A percentile compares a stretch with the other conserved stretches of the same genome.
Evolutionary conservation across 1,140 invertebrate genomes (phyloP).

Genomic region (Cecropterus lyciades): DNA sequence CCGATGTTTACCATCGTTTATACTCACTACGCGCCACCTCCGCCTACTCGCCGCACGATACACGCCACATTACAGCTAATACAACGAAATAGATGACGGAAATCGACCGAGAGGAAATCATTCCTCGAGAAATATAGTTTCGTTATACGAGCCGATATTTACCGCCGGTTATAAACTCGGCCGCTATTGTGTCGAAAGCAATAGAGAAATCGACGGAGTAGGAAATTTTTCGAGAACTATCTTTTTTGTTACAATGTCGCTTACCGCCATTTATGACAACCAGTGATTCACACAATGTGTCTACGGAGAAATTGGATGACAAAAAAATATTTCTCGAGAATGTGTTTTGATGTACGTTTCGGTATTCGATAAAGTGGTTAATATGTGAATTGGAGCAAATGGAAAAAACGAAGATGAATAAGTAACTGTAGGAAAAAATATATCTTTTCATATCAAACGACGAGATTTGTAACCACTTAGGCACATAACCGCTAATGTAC

Average conservation of each 20-base stretch:
- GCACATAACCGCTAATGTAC: neutral
- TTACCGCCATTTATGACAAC: slow-evolving; percentile 30
- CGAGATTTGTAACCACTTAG: neutral
- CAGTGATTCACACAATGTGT: slow-evolving; percentile 30
- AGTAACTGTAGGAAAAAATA: slow-evolving; percentile 7
- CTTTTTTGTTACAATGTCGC: slow-evolving; percentile 33
- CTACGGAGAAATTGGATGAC: slow-evolving; percentile 20
- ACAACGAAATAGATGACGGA: slow-evolving; percentile 34
- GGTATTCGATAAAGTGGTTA: slow-evolving; percentile 11
- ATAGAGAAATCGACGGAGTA: slow-evolving; percentile 33
- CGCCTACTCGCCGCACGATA: slow-evolving; percentile 3
- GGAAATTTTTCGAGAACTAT: slow-evolving; percentile 35
- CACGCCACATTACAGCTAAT: slow-evolving; percentile 24
- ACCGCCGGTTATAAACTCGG: slow-evolving; percentile 33
- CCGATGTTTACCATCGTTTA: slow-evolving; percentile 33
- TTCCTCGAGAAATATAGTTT: slow-evolving; percentile 32
- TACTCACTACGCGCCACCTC: slow-evolving; percentile 16
- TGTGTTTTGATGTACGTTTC: slow-evolving; percentile 17
- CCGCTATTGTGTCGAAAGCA: slow-evolving; percentile 35
- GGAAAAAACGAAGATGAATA: slow-evolving; percentile 18
- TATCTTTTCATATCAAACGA: neutral
- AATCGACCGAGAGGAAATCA: slow-evolving; percentile 29
- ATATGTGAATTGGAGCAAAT: slow-evolving; percentile 24
- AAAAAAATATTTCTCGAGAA: slow-evolving; percentile 27
- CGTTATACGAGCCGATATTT: slow-evolving; percentile 34